Evolutionary conservation across 2,797 vertebrate species (phyloP).

Genomic region (Eutrigla gurnardus): DNA sequence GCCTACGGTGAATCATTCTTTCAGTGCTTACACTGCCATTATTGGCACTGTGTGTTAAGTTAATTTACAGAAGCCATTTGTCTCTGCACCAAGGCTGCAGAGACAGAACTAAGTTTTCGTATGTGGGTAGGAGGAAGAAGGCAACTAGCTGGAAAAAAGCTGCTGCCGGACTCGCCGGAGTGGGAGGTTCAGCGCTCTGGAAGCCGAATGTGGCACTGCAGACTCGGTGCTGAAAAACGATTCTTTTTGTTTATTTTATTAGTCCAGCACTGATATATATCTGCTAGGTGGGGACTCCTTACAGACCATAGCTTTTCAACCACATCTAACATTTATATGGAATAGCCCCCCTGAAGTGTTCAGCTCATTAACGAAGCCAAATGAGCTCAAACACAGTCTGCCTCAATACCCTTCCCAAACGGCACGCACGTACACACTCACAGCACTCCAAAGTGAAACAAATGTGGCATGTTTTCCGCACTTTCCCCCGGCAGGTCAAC

Average conservation of each 20-base stretch:
- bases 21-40: constrained; percentile 46
- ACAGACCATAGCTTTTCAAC: constrained; percentile 3
- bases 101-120: constrained; percentile 37
- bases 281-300: constrained; percentile 2
- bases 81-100: constrained; percentile 41
- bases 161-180: constrained; percentile 29
- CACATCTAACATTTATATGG: constrained; percentile 21
- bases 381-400: constrained; percentile 39
- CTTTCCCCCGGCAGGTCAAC: constrained; percentile 18
- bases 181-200: constrained; percentile 36
- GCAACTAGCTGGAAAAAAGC: constrained; percentile 48
- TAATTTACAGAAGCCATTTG: constrained; percentile 65
- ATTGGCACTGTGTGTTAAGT: constrained; percentile 56
- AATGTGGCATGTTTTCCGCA: constrained; percentile 35
- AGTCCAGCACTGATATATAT: constrained; percentile 17
- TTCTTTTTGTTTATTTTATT: not conserved
- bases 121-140: constrained; percentile 47
- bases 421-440: not conserved
- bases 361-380: constrained; percentile 33
- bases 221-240: constrained; percentile 11
- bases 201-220: constrained; percentile 17
- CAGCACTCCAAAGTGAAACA: constrained; percentile 38
- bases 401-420: constrained; percentile 19
- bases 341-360: not conserved
- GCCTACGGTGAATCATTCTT: constrained; percentile 46